Percentiles rank a stretch among this genome's conserved stretches.
Evolutionary conservation across 2,888 invertebrate genomes (phyloP).

Genomic region (Cotesia congregata): DNA sequence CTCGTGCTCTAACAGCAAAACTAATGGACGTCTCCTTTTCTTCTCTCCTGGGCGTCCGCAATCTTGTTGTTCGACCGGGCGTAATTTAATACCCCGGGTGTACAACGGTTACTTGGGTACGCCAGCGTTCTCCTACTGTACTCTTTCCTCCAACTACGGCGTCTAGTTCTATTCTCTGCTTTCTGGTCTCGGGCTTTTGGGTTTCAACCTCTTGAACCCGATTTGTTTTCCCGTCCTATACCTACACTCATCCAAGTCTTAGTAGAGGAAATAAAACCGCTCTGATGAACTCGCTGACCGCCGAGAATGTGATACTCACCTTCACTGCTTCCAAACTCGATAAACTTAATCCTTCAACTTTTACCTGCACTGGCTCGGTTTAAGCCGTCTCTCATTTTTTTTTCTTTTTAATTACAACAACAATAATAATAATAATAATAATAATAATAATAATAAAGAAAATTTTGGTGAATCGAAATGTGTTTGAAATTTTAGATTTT

Average conservation of each 20-base stretch:
- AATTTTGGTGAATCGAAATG: too few species aligned
- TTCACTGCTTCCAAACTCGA: slow-evolving; percentile 16
- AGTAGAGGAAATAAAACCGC: not conserved
- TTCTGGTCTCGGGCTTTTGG: slow-evolving; percentile 9
- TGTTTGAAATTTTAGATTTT: too few species aligned
- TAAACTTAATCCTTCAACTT: slow-evolving; percentile 25
- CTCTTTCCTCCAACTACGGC: too few species aligned
- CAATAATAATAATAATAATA: too few species aligned
- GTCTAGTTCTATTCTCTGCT: not conserved
- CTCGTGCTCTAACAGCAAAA: not conserved
- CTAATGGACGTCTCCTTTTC: slow-evolving; percentile 26
- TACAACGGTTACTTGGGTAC: not conserved
- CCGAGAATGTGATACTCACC: slow-evolving; percentile 25
- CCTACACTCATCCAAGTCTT: not conserved
- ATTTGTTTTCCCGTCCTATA: slow-evolving; percentile 30
- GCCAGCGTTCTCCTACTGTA: not conserved
- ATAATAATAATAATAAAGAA: too few species aligned
- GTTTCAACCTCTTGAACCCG: slow-evolving; percentile 27
- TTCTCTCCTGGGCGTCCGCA: slow-evolving; percentile 23
- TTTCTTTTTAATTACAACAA: too few species aligned
- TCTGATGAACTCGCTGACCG: slow-evolving; percentile 29
- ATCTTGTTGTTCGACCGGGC: slow-evolving; percentile 35
- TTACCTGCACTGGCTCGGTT: not conserved
- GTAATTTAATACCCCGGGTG: slow-evolving; percentile 31
- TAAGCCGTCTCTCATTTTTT: too few species aligned